Evolutionary conservation across 2,113 vertebrate genomes (phyloP).

Genomic region (Pluvialis apricaria): DNA sequence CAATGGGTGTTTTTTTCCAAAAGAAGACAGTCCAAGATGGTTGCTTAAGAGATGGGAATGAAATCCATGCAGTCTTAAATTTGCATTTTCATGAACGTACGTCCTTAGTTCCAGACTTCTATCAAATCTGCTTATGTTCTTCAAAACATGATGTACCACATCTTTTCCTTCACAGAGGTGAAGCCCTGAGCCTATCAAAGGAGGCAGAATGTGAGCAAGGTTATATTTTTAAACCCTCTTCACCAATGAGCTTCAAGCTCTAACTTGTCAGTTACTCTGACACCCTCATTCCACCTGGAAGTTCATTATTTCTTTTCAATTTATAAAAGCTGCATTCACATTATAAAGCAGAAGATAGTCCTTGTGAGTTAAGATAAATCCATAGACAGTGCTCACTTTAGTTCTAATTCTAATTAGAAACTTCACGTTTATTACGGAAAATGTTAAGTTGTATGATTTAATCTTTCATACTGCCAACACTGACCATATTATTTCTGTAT

Average conservation of each 20-base stretch:
- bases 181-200: neutral
- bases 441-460: neutral
- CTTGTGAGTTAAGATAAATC: slow-evolving; percentile 19
- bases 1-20: neutral
- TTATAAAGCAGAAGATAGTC: slow-evolving; percentile 38
- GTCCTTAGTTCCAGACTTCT: neutral
- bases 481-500: slow-evolving; percentile 12
- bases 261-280: neutral
- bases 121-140: slow-evolving; percentile 26
- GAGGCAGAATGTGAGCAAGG: neutral
- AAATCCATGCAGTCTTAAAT: slow-evolving; percentile 3
- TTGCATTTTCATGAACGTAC: slow-evolving; percentile 24
- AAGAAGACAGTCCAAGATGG: neutral
- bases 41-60: neutral
- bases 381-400: neutral
- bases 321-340: slow-evolving; percentile 7
- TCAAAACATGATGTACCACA: slow-evolving; percentile 19
- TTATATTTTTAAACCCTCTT: neutral
- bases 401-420: slow-evolving; percentile 39
- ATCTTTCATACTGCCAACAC: neutral
- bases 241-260: neutral
- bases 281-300: slow-evolving; percentile 15
- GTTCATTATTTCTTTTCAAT: slow-evolving; percentile 3
- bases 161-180: neutral
- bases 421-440: neutral